Evolutionary conservation across 1,140 invertebrate genomes (phyloP).

Genomic region (Muscidifurax raptorellus): DNA sequence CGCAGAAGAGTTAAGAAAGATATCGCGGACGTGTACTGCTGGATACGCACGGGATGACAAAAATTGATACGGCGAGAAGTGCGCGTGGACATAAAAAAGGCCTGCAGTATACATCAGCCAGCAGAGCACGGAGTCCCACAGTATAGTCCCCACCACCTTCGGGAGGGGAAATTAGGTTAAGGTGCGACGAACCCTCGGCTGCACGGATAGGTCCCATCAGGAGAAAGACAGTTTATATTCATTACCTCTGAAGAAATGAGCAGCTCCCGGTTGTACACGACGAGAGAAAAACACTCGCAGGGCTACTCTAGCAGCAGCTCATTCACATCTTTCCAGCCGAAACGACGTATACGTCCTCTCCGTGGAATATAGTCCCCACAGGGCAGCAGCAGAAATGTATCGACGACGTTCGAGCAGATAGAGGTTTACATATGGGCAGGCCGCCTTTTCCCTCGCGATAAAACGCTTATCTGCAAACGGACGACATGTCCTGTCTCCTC

Average conservation of each 20-base stretch:
- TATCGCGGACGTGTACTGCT: not conserved
- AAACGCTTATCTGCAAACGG: slow-evolving; percentile 10
- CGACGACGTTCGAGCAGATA: no score
- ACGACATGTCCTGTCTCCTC: slow-evolving; percentile 6
- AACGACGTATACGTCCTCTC: not conserved
- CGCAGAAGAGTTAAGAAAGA: not conserved
- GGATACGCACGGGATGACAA: slow-evolving; percentile 13
- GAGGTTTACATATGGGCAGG: not conserved
- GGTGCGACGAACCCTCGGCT: slow-evolving; percentile 18
- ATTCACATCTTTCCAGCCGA: not conserved
- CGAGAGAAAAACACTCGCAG: not conserved
- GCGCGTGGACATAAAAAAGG: slow-evolving; percentile 5
- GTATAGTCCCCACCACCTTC: not conserved
- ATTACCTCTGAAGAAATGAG: not conserved
- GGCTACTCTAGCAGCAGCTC: not conserved
- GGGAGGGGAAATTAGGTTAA: slow-evolving; percentile 37
- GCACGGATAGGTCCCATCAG: not conserved
- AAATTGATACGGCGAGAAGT: not conserved
- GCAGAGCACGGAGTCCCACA: not conserved
- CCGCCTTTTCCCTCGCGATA: not conserved
- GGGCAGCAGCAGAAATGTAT: no score
- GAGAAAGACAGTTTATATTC: not conserved
- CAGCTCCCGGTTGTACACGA: not conserved
- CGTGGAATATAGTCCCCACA: no score
- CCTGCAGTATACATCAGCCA: not conserved